These are phyloP conservation scores for Perdita meconis DNA, from an alignment of 2,888 invertebrate genomes.

Conservation along the genomic window DNA sequence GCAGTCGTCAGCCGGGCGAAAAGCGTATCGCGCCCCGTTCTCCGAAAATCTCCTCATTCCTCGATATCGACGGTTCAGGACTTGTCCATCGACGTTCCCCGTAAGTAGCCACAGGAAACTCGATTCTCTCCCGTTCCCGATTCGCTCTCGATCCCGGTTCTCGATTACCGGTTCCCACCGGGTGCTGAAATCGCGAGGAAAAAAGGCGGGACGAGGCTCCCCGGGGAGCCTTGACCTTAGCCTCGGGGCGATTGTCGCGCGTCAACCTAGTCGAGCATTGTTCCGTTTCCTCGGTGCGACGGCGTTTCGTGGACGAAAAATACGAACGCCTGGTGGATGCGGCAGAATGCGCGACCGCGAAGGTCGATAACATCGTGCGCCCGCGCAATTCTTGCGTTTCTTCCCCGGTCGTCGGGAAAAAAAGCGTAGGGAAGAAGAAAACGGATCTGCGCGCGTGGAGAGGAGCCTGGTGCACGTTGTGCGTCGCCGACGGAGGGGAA, in stretches of 20 bases:
- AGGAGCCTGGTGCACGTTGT: constrained; percentile 1
- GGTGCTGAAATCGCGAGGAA: not conserved
- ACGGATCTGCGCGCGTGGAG: constrained; percentile 3
- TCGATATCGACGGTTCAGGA: not conserved
- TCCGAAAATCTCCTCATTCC: constrained; percentile 57
- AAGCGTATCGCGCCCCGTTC: constrained; percentile 73
- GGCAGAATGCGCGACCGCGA: constrained; percentile 54
- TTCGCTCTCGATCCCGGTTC: not conserved
- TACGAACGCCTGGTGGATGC: constrained; percentile 44
- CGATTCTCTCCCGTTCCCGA: not conserved
- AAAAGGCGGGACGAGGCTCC: constrained; percentile 23
- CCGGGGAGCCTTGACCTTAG: constrained; percentile 49
- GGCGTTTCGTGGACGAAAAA: constrained; percentile 34
- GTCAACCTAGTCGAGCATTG: not conserved
- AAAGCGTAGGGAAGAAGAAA: constrained; percentile 17
- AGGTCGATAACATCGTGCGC: constrained; percentile 79
- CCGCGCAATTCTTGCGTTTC: constrained; percentile 68
- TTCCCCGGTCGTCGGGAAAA: constrained; percentile 35
- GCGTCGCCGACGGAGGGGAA: not conserved
- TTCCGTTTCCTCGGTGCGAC: constrained; percentile 9
- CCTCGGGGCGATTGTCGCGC: constrained; percentile 14
- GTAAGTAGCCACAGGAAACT: constrained; percentile 25
- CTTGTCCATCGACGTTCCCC: not conserved
- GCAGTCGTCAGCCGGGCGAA: constrained; percentile 78
- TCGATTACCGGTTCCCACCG: not conserved